These are phyloP conservation scores for Blastobasis lacticolella DNA, from an alignment of 2,888 invertebrate species.

Conservation along the genomic window DNA sequence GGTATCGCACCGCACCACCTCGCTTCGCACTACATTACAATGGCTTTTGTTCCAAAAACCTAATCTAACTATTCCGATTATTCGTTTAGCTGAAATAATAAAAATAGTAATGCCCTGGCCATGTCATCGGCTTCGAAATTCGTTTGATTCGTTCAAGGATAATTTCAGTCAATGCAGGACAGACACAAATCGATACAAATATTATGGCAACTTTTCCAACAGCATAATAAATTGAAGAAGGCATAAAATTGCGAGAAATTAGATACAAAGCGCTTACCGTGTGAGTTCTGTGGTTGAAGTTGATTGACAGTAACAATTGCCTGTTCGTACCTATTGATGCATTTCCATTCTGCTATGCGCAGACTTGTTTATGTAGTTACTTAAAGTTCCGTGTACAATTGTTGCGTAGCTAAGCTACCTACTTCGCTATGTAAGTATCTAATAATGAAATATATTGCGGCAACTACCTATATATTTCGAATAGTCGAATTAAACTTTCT, in stretches of 20 bases:
- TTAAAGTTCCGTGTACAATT: slow-evolving; percentile 22
- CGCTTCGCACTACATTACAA: slow-evolving; percentile 6
- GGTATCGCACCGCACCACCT: slow-evolving; percentile 26
- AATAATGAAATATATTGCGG: slow-evolving; percentile 30
- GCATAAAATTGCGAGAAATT: too few species aligned
- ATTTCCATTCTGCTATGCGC: too few species aligned
- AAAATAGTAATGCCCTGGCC: neutral
- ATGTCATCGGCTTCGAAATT: neutral
- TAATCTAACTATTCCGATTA: neutral
- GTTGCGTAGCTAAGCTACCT: too few species aligned
- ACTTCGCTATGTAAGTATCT: too few species aligned
- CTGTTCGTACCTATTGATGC: neutral
- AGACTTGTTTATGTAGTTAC: slow-evolving; percentile 14
- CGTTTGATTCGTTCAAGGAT: neutral
- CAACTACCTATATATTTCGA: slow-evolving; percentile 34
- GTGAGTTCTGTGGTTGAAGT: neutral
- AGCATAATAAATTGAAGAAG: too few species aligned
- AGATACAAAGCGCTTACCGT: too few species aligned
- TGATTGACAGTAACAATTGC: slow-evolving; percentile 12
- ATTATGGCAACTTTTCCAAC: too few species aligned
- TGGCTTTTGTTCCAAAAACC: slow-evolving; percentile 7
- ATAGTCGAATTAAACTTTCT: slow-evolving; percentile 48
- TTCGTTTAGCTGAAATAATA: neutral
- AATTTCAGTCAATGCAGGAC: neutral
- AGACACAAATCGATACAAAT: too few species aligned